Conservation (phyloP, 2,113 vertebrate species). For the Mastomys coucha region DNA sequence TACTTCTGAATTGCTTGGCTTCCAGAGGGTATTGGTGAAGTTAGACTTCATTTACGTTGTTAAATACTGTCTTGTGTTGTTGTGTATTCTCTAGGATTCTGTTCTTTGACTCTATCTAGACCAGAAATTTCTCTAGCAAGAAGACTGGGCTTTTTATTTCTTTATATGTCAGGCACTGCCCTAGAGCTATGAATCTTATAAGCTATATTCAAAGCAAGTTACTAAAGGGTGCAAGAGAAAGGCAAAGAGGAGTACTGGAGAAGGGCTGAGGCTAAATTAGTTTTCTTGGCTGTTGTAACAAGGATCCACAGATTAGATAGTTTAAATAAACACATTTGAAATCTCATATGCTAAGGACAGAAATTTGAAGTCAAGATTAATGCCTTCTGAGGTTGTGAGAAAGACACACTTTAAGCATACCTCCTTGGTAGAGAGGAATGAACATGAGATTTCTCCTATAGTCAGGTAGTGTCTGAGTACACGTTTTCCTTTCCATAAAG, state of each 20-base stretch:
- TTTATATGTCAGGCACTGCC: neutral
- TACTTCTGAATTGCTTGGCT: neutral
- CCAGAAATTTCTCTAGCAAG: accelerated
- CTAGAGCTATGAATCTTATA: neutral
- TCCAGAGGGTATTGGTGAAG: neutral
- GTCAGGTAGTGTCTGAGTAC: neutral
- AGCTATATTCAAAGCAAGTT: neutral
- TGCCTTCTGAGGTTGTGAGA: neutral
- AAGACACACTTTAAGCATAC: neutral
- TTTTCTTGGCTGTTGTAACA: neutral
- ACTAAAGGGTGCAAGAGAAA: neutral
- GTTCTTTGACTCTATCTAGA: neutral
- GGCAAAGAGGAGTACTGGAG: neutral
- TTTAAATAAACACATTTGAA: neutral
- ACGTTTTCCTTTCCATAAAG: neutral
- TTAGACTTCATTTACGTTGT: neutral
- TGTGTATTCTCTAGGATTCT: neutral
- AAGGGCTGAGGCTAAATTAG: neutral
- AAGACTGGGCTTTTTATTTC: neutral
- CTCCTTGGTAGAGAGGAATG: too few species aligned
- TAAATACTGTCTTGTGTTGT: neutral
- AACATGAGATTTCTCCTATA: neutral
- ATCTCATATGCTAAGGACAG: neutral
- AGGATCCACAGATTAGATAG: neutral
- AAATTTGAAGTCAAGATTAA: neutral